Base-by-base conservation (phyloP, 1,140 invertebrate species). In the Bemisia tabaci region DNA sequence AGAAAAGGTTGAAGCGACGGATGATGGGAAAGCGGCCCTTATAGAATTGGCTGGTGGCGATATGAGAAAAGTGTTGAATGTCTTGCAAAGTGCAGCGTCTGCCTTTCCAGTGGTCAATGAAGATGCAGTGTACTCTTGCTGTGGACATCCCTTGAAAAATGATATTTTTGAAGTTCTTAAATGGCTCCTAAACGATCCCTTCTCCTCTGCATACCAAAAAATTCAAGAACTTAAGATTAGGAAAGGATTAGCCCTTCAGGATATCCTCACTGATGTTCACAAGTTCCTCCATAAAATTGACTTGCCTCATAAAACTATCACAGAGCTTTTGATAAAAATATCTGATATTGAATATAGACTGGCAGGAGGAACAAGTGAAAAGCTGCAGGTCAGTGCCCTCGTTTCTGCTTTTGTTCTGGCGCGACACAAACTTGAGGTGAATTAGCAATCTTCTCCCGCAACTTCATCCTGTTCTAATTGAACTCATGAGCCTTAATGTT, bases 41-140 rank as follows among this genome's bases (percentile, higher is more conserved):
- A 80, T 98, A 59, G 88, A 88, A 11, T 79, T 99, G 1, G 90
- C 93, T 1, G 87, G 87, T 68, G 97, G 97, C n/a, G 97, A 99
- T 79, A 99, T 99, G 97, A 83, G 97, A 72, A 94, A 92, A 79
- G 92, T 97, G 12, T 75, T 99, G 1, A 99, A 99, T 80, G 91
- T 98, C 64, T 80, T 99, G 26, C 91, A 99, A 81, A 95, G 93
- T 78, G 92, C 95, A 68, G 87, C 87, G 62, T 81, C 89, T 78
- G 94, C 95, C 9, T 95, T 88, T 77, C 87, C 90, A 71, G 78
- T 82, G 68, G 91, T 98, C 0, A 91, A 85, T 70, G 94, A 96
- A 79, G 86, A 94, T 68, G 92, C 88, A 77, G 95, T 99, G 1
- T 99, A 99, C 76, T 86, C 85, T 2, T 99, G 96, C 79, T 94